Conservation (phyloP, 2,113 vertebrate genomes). For the Sander vitreus region DNA sequence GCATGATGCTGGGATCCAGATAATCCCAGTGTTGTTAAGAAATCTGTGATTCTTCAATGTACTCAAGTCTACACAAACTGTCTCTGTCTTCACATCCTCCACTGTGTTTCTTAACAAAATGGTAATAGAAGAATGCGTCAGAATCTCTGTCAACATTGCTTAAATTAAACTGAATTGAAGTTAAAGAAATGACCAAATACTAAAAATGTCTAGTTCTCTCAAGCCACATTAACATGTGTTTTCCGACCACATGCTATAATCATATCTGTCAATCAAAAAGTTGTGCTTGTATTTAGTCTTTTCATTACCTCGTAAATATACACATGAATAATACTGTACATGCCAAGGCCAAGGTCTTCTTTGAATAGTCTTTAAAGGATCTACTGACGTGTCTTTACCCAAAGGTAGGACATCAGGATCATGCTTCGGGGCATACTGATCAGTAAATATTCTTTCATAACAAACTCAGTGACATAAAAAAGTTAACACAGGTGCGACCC, state of each 20-base stretch:
- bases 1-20: slow-evolving; percentile 42
- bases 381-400: slow-evolving; percentile 29
- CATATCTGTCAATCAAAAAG: slow-evolving; percentile 2
- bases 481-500: not conserved
- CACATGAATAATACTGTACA: slow-evolving; percentile 57
- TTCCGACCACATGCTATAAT: not conserved
- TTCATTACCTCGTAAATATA: slow-evolving; percentile 32
- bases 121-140: not conserved
- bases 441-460: slow-evolving; percentile 30
- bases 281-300: not conserved
- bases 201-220: not conserved
- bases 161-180: not conserved
- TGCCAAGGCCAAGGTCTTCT: slow-evolving; percentile 54
- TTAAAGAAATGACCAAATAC: not conserved
- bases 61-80: slow-evolving; percentile 25
- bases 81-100: not conserved
- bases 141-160: not conserved
- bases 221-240: not conserved
- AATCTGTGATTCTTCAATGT: slow-evolving; percentile 51
- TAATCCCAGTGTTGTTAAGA: slow-evolving; percentile 57
- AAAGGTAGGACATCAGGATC: slow-evolving; percentile 49
- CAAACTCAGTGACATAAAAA: slow-evolving; percentile 21
- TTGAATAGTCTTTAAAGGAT: slow-evolving; percentile 64
- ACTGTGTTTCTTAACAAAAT: not conserved
- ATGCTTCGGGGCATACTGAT: slow-evolving; percentile 61